Percentiles rank a stretch among this genome's conserved stretches.
Conservation (phyloP, 1,140 invertebrate genomes). For the Drosophila sp. region DNA sequence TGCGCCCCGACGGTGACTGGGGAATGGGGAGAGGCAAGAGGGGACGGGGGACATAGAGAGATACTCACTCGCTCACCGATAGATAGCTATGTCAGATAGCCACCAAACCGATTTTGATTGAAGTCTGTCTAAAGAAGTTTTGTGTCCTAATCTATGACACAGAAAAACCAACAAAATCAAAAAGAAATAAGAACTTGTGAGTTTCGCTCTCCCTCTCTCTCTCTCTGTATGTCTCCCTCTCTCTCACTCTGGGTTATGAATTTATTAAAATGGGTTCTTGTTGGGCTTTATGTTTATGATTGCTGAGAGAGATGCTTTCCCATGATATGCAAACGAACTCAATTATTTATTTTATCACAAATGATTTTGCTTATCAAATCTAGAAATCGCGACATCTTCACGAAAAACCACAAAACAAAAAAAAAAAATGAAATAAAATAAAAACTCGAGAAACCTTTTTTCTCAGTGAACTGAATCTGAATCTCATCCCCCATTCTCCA, state of each 20-base stretch:
- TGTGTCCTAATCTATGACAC: slow-evolving; percentile 67
- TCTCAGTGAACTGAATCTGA: slow-evolving; percentile 42
- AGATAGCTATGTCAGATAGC: slow-evolving; percentile 44
- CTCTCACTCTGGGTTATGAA: slow-evolving; percentile 36
- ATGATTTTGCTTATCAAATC: slow-evolving; percentile 80
- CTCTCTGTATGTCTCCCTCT: neutral
- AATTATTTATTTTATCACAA: slow-evolving; percentile 82
- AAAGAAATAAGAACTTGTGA: slow-evolving; percentile 63
- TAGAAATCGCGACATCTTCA: slow-evolving; percentile 72
- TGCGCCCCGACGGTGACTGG: slow-evolving; percentile 48
- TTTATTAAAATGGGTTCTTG: slow-evolving; percentile 58
- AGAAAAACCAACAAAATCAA: slow-evolving; percentile 13
- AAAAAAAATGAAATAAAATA: slow-evolving; percentile 18
- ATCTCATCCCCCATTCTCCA: slow-evolving; percentile 40
- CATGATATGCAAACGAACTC: slow-evolving; percentile 81
- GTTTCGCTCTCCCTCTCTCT: slow-evolving; percentile 30
- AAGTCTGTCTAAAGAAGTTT: slow-evolving; percentile 72
- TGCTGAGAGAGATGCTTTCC: slow-evolving; percentile 61
- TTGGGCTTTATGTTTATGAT: slow-evolving; percentile 14
- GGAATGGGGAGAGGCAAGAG: neutral
- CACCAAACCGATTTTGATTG: slow-evolving; percentile 65
- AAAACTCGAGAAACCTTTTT: slow-evolving; percentile 39
- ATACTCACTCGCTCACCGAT: slow-evolving; percentile 65
- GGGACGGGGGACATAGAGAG: slow-evolving; percentile 33
- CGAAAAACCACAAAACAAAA: slow-evolving; percentile 46